phyloP scores from a whole-genome alignment of 1,140 invertebrate genomes.

The Drosophila cardini region DNA sequence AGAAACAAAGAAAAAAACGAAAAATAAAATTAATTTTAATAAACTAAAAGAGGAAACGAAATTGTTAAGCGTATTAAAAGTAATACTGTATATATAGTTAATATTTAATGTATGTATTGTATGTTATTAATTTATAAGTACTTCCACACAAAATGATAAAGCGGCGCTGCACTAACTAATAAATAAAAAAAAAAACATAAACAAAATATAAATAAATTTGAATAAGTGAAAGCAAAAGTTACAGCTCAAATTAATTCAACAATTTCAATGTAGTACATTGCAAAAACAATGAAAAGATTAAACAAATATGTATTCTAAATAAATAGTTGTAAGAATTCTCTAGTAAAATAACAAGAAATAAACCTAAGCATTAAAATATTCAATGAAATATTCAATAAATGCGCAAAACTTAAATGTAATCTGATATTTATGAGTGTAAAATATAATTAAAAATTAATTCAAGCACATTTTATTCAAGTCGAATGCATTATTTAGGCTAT shows the following conservation, averaged over 20 bases:
- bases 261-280: conserved; percentile 26
- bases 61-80: conserved; percentile 57
- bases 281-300: conserved; percentile 39
- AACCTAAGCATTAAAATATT: conserved; percentile 28
- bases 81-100: conserved; percentile 71
- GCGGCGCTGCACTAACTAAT: conserved; percentile 41
- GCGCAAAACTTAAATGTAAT: conserved; percentile 16
- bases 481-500: conserved; percentile 27
- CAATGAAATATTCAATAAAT: conserved; percentile 26
- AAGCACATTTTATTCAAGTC: conserved; percentile 12
- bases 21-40: conserved; percentile 26
- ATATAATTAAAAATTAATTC: conserved; percentile 10
- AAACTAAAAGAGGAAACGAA: conserved; percentile 21
- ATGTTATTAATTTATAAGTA: conserved; percentile 78
- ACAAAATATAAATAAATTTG: conserved; percentile 37
- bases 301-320: conserved; percentile 13
- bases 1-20: conserved; percentile 37
- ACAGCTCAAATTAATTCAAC: conserved; percentile 30
- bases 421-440: conserved; percentile 24
- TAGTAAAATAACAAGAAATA: conserved; percentile 26
- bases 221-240: conserved; percentile 20
- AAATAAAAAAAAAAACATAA: conserved; percentile 29
- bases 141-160: conserved; percentile 47
- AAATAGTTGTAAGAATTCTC: conserved; percentile 27
- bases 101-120: conserved; percentile 74